A percentile compares a stretch with the other conserved stretches of the same genome.
phyloP scores from a whole-genome alignment of 2,888 invertebrate species.

The Chrysomela aeneicollis region DNA sequence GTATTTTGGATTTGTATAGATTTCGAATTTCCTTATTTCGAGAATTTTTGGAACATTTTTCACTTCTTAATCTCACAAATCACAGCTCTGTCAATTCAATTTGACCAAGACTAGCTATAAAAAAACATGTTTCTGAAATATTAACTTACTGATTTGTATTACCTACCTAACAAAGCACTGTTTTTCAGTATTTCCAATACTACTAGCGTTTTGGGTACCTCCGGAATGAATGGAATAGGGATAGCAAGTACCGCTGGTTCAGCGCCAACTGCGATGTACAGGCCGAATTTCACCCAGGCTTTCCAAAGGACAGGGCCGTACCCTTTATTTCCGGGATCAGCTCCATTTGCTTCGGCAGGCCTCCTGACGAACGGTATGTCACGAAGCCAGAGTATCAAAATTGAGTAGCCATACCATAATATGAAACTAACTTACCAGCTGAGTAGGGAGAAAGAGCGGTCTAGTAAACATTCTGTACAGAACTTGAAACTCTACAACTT shows the following conservation, averaged over 20 bases:
- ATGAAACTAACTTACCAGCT: too few species aligned
- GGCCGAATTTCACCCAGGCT: conserved; percentile 77
- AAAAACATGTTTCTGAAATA: too few species aligned
- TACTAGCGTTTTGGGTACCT: conserved; percentile 50
- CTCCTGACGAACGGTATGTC: conserved; percentile 59
- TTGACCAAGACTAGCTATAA: too few species aligned
- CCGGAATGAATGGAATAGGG: conserved; percentile 59
- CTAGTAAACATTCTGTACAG: too few species aligned
- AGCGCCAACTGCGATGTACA: conserved; percentile 71
- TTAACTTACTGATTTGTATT: too few species aligned
- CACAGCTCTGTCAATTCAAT: too few species aligned
- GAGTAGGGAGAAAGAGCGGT: too few species aligned
- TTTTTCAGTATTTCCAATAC: conserved; percentile 53
- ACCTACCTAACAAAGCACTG: too few species aligned
- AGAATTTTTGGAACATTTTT: too few species aligned
- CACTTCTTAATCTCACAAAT: too few species aligned
- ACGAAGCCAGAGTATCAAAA: neutral
- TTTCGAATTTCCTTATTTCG: neutral
- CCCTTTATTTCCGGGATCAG: conserved; percentile 61
- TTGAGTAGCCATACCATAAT: too few species aligned
- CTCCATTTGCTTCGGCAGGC: conserved; percentile 55
- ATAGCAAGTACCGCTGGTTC: conserved; percentile 61
- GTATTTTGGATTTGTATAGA: neutral
- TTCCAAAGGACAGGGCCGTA: conserved; percentile 71
- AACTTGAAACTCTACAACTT: too few species aligned